Evolutionary conservation across 2,113 vertebrate genomes (phyloP), one percentile per base, ranked within the genome.

Genomic region (Oncorhynchus mykiss): DNA sequence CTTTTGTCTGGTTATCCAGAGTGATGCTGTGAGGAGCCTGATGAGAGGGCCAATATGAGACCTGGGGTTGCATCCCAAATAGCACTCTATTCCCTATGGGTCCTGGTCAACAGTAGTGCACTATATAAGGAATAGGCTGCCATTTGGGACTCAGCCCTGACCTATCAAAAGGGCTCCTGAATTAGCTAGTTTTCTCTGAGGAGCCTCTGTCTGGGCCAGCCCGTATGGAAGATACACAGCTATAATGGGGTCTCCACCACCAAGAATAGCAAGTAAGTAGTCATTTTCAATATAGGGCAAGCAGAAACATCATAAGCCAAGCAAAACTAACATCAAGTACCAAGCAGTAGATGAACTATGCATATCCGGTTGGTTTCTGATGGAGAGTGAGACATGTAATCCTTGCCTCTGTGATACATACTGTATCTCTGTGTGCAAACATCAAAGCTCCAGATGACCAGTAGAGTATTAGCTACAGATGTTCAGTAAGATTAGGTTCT

Each of bases 121-220:
- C 16, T 54, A 18, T 54, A 54, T 54, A 18, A 0, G 16, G 51
- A 54, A 54, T 54, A 18, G 51, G 12, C 14, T 54, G 16, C 51
- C 51, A 18, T 54, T 54, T 54, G 51, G 51, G 16, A 54, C 16
- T 4, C 51, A 54, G 51, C 12, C 51, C 14, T 5, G 51, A 54
- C 51, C 51, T 54, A 6, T 34, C 20, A 5, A 16, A 39, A 31
- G 67, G 3, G 11, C 25, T 72, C 49, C 27, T 72, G 72, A 34
- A 48, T 8, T 18, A 73, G 60, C 20, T 16, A 31, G 12, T 62
- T 45, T 5, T 2, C 72, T n/a, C 49, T 20, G 27, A 29, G 25
- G 39, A 66, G n/a, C 39, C 71, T 64, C 45, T 74, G 60, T 74
- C 72, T 65, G 20, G n/a, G 22, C 22, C 72, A 45, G 12, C 11